These are phyloP conservation scores for Melanotaenia pygmaea DNA, from an alignment of 2,797 vertebrate species.

Conservation along the genomic window DNA sequence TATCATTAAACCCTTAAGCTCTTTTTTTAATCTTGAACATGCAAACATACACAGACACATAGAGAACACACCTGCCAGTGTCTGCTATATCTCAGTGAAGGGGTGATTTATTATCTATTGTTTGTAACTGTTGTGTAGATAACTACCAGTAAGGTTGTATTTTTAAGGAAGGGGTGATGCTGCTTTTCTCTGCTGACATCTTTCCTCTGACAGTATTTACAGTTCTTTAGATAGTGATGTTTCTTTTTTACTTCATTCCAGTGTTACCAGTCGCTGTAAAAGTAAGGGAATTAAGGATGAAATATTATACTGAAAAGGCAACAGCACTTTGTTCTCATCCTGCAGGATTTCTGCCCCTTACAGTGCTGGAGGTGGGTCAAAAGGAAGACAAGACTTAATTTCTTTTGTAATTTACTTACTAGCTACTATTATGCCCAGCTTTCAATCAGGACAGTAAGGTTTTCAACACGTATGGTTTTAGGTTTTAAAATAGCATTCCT, in stretches of 20 bases:
- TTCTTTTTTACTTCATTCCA: not conserved
- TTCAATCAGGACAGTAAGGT: not conserved
- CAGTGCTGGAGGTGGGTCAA: not conserved
- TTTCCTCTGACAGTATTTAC: not conserved
- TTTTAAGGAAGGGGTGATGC: conserved; percentile 25
- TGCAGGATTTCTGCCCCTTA: too few species aligned
- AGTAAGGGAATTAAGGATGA: too few species aligned
- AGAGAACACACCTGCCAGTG: conserved; percentile 18
- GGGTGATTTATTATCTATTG: conserved; percentile 41
- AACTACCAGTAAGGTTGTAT: conserved; percentile 33
- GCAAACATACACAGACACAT: conserved; percentile 8
- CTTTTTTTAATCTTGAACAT: not conserved
- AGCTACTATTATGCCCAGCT: not conserved
- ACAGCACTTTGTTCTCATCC: not conserved
- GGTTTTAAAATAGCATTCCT: not conserved
- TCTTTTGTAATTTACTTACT: not conserved
- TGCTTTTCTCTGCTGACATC: conserved; percentile 22
- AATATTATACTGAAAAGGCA: not conserved
- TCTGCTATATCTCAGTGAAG: conserved; percentile 49
- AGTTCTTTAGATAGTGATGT: not conserved
- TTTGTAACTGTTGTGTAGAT: conserved; percentile 35
- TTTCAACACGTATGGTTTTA: not conserved
- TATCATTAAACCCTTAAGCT: not conserved
- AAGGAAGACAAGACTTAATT: not conserved
- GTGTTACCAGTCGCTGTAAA: not conserved